These are phyloP conservation scores for Cheilosia soror DNA, from an alignment of 2,888 invertebrate species.

Conservation along the genomic window DNA sequence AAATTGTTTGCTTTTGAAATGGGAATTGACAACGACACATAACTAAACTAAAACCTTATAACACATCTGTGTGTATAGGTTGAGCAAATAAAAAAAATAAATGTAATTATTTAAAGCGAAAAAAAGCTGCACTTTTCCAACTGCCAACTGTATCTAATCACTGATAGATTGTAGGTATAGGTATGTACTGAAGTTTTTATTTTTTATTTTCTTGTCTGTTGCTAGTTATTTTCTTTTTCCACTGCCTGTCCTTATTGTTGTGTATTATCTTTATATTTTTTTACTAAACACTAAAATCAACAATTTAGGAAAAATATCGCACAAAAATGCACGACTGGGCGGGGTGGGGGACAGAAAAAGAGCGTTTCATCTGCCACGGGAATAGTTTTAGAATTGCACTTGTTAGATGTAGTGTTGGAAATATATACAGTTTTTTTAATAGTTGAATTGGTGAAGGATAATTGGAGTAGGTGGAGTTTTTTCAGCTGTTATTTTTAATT, in stretches of 20 bases:
- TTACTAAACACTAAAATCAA: slow-evolving; percentile 45
- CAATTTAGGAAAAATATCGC: slow-evolving; percentile 13
- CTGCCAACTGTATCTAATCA: slow-evolving; percentile 51
- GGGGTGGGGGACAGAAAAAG: background rate
- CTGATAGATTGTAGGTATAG: slow-evolving; percentile 30
- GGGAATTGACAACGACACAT: slow-evolving; percentile 41
- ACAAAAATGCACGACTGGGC: slow-evolving; percentile 1
- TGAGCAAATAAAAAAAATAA: slow-evolving; percentile 42
- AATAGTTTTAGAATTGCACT: slow-evolving; percentile 35
- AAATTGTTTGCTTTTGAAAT: slow-evolving; percentile 30
- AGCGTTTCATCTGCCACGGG: slow-evolving; percentile 36
- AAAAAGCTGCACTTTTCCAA: slow-evolving; percentile 42
- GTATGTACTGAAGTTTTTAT: background rate
- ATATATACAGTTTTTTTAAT: too few species aligned
- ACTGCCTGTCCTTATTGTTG: slow-evolving; percentile 18
- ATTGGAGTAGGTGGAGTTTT: too few species aligned
- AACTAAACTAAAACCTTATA: slow-evolving; percentile 23
- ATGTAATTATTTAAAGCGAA: slow-evolving; percentile 20
- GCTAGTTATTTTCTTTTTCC: slow-evolving; percentile 15
- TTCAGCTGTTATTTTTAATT: too few species aligned
- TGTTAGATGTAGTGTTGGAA: background rate
- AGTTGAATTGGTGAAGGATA: too few species aligned
- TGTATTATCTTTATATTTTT: slow-evolving; percentile 19
- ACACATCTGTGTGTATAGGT: slow-evolving; percentile 38
- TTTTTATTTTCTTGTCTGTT: slow-evolving; percentile 13